Base-by-base conservation (phyloP, 2,888 invertebrate species). In the Amiota mariae region DNA sequence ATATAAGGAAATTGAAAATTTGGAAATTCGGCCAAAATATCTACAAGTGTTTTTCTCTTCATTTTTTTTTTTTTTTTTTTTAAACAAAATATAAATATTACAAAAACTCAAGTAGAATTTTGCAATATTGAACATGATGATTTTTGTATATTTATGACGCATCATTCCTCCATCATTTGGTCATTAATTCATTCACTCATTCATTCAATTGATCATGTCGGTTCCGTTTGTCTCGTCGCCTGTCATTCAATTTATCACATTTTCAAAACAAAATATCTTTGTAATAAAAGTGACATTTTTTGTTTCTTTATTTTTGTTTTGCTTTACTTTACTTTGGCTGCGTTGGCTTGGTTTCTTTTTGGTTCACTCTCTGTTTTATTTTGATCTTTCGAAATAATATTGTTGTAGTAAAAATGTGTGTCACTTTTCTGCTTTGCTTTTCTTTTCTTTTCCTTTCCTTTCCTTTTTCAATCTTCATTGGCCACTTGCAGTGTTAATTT, bases 211-310 rank as follows among this genome's bases (percentile, higher is more conserved):
- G 46, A 13, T 18, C 59, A 3, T 9, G 6, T 59, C n/a, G 9
- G 59, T 9, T 15, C 11, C 8, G 10, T 2, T 0, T 20, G 18
- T 48, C 15, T n/a, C 66, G 48, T 11, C 59, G 11, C 18, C 66
- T 72, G 72, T 72, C 49, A 18, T n/a, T 54, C 54, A 72, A 72
- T 72, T 72, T 68, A 68, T 68, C 72, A 72, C 68, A 67, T 24
- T n/a, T 47, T 70, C 59, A 13, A 70, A 72, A 70, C 15, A 57
- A 57, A 15, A 51, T 11, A 51, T 51, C n/a, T 68, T 36, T 68
- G 49, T 68, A 68, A 68, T 68, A 51, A 68, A 68, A 20, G 24
- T 48, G 67, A 67, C 66, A 66, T n/a, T 63, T 36, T 63, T 63
- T 20, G 18, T 61, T 61, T 20, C n/a, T 24, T 20, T 61, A 13